phyloP scores from a whole-genome alignment of 2,888 invertebrate genomes.

The Thelaira solivaga region DNA sequence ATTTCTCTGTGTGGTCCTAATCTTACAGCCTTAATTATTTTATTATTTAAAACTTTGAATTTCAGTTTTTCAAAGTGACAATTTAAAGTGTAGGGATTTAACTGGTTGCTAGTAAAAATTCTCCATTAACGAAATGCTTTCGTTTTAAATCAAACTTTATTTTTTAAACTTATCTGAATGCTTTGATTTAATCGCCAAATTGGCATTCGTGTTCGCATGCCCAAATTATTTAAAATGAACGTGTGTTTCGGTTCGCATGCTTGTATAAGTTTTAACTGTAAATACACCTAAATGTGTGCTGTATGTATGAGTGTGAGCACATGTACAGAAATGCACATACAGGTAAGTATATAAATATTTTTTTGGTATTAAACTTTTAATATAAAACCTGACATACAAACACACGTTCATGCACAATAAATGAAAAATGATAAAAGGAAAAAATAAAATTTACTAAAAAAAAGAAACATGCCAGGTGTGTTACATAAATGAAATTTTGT shows the following conservation, averaged over 20 bases:
- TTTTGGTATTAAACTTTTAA: conserved; percentile 64
- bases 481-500: conserved; percentile 9
- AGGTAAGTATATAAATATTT: too few relatives aligned
- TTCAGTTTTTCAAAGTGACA: too few relatives aligned
- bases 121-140: too few relatives aligned
- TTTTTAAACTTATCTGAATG: too few relatives aligned
- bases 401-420: conserved; percentile 7
- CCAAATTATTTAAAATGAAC: not conserved
- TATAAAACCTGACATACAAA: conserved; percentile 41
- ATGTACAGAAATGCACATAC: not conserved
- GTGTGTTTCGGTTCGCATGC: not conserved
- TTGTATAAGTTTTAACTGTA: not conserved
- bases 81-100: too few relatives aligned
- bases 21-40: too few relatives aligned
- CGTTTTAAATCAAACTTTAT: too few relatives aligned
- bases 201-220: not conserved
- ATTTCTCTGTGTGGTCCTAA: too few relatives aligned
- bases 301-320: not conserved
- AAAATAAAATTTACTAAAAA: too few relatives aligned
- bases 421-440: conserved; percentile 14
- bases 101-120: too few relatives aligned
- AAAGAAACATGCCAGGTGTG: conserved; percentile 37
- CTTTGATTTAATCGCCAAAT: too few relatives aligned
- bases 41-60: too few relatives aligned
- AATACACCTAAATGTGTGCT: conserved; percentile 17